Evolutionary conservation across 2,888 invertebrate genomes (phyloP).

Genomic region (Sphaerophoria rueppellii): DNA sequence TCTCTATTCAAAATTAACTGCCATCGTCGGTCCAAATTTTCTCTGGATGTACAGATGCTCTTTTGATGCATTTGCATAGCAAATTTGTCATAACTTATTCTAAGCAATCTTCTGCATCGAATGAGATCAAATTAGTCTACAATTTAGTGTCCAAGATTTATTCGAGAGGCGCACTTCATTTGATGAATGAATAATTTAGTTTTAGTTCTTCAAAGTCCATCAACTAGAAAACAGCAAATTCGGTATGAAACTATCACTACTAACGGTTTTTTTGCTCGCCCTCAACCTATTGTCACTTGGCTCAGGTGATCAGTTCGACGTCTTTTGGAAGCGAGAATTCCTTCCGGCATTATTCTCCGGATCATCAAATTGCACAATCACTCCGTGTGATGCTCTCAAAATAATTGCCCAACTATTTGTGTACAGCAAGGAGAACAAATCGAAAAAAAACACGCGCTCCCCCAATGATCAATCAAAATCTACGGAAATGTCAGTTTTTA

Average conservation of each 20-base stretch:
- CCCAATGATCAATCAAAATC: slow-evolving; percentile 49
- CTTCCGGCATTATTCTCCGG: slow-evolving; percentile 76
- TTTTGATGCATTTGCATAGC: not conserved
- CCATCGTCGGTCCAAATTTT: not conserved
- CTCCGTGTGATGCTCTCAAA: slow-evolving; percentile 82
- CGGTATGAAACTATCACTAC: slow-evolving; percentile 1
- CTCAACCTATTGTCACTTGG: slow-evolving; percentile 6
- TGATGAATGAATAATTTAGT: not conserved
- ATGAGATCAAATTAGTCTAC: slow-evolving; percentile 43
- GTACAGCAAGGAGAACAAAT: slow-evolving; percentile 75
- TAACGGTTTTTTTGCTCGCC: slow-evolving; percentile 3
- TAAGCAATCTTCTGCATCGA: slow-evolving; percentile 11
- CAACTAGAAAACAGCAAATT: slow-evolving; percentile 22
- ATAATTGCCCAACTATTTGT: slow-evolving; percentile 79
- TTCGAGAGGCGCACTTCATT: slow-evolving; percentile 25
- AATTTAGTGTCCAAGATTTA: slow-evolving; percentile 12
- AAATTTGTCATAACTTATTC: not conserved
- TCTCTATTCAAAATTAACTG: not conserved
- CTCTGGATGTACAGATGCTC: not conserved
- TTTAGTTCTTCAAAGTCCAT: slow-evolving; percentile 40
- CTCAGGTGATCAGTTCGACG: slow-evolving; percentile 75
- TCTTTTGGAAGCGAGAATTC: slow-evolving; percentile 77
- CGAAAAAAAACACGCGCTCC: slow-evolving; percentile 29
- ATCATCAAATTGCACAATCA: slow-evolving; percentile 81
- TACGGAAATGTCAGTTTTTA: slow-evolving; percentile 72